Conservation (phyloP, 2,888 invertebrate species). For the Myathropa florea region DNA sequence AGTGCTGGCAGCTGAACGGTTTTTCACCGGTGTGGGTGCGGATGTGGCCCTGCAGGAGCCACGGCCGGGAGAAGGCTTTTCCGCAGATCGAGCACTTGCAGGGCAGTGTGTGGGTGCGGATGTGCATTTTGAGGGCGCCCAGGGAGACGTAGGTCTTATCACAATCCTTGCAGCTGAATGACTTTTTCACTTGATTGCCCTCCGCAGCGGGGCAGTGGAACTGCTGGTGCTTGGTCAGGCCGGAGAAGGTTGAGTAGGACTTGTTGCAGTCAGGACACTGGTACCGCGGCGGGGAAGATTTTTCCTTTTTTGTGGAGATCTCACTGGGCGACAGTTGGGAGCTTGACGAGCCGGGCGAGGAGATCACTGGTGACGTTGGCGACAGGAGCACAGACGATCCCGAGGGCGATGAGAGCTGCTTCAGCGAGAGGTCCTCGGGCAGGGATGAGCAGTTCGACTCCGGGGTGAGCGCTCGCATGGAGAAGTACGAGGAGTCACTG, state of each 20-base stretch:
- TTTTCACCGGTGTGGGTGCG: conserved; percentile 99
- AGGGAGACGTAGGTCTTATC: conserved; percentile 97
- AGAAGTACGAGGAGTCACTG: conserved; percentile 80
- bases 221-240: conserved; percentile 97
- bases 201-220: conserved; percentile 96
- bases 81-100: conserved; percentile 98
- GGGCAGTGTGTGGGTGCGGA: conserved; percentile 97
- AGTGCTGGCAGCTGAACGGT: conserved; percentile 97
- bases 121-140: conserved; percentile 99
- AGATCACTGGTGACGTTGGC: conserved; percentile 76
- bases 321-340: conserved; percentile 50
- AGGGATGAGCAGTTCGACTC: conserved; percentile 79
- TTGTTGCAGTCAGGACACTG: conserved; percentile 97
- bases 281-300: conserved; percentile 85
- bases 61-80: conserved; percentile 98
- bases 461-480: conserved; percentile 80
- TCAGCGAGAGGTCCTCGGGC: conserved; percentile 80
- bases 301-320: conserved; percentile 76
- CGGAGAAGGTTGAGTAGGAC: conserved; percentile 97
- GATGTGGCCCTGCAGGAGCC: conserved; percentile 98
- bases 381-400: conserved; percentile 48
- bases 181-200: conserved; percentile 92
- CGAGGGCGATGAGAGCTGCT: conserved; percentile 73
- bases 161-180: conserved; percentile 97
- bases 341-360: conserved; percentile 77